Percentiles rank a stretch among this genome's conserved stretches.
Evolutionary conservation across 2,113 vertebrate genomes (phyloP).

Genomic region (Cyanocitta stelleri): DNA sequence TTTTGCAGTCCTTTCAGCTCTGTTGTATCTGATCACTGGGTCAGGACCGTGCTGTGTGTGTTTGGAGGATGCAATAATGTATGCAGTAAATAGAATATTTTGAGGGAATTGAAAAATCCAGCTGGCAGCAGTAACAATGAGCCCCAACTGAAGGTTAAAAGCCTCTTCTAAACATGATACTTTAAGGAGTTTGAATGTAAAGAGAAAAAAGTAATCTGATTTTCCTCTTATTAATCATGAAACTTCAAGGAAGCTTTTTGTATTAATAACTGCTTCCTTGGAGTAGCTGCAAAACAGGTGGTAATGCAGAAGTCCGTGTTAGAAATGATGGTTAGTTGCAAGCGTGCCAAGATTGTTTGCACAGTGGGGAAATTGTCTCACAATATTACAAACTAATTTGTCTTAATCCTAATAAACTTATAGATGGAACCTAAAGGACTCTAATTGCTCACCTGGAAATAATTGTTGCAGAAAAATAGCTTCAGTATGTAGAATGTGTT

Average conservation of each 20-base stretch:
- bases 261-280: neutral
- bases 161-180: neutral
- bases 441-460: neutral
- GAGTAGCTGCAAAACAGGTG: neutral
- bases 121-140: neutral
- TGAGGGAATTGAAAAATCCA: neutral
- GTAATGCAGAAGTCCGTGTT: neutral
- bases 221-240: neutral
- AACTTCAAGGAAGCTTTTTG: neutral
- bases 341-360: neutral
- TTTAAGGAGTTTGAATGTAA: neutral
- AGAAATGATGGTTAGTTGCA: neutral
- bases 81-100: neutral
- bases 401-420: neutral
- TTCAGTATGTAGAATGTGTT: neutral
- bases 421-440: neutral
- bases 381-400: neutral
- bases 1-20: neutral
- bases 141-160: neutral
- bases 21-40: neutral
- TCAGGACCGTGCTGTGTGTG: neutral
- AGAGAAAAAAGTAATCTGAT: neutral
- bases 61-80: neutral
- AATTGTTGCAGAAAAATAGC: neutral
- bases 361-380: neutral